Evolutionary conservation across 2,797 vertebrate species (phyloP).

Genomic region (Trematomus bernacchii): DNA sequence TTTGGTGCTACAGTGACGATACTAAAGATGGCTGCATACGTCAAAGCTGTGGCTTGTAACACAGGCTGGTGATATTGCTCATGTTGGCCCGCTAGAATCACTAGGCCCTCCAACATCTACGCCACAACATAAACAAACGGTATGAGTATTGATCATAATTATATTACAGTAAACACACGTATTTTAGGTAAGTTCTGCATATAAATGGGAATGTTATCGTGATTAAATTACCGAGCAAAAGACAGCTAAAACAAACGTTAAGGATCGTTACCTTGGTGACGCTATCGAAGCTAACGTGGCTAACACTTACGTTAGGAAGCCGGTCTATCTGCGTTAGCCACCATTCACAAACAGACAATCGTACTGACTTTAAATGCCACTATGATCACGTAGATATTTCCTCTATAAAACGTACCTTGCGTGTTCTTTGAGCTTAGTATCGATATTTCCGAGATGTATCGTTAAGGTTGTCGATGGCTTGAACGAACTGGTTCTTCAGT

Average conservation of each 20-base stretch:
- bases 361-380: fast-evolving
- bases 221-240: neutral
- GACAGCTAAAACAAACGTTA: neutral
- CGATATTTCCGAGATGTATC: neutral
- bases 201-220: fast-evolving
- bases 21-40: slow-evolving; percentile 27
- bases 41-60: neutral
- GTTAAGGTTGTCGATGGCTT: neutral
- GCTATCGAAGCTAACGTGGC: slow-evolving; percentile 39
- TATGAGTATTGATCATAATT: fast-evolving
- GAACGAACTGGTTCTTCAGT: neutral
- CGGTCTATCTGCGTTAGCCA: neutral
- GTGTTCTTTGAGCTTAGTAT: neutral
- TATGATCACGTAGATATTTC: neutral
- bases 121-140: slow-evolving; percentile 42
- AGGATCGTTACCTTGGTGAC: slow-evolving; percentile 3
- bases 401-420: slow-evolving; percentile 25
- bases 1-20: neutral
- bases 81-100: slow-evolving; percentile 35
- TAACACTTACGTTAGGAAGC: slow-evolving; percentile 13
- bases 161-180: fast-evolving
- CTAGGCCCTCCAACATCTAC: slow-evolving; percentile 56
- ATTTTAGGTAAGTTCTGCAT: fast-evolving
- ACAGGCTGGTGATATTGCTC: slow-evolving; percentile 29
- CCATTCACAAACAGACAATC: neutral